A percentile compares a stretch with the other conserved stretches of the same genome.
Conservation (phyloP, 2,888 invertebrate genomes). For the Andrena bucephala region DNA sequence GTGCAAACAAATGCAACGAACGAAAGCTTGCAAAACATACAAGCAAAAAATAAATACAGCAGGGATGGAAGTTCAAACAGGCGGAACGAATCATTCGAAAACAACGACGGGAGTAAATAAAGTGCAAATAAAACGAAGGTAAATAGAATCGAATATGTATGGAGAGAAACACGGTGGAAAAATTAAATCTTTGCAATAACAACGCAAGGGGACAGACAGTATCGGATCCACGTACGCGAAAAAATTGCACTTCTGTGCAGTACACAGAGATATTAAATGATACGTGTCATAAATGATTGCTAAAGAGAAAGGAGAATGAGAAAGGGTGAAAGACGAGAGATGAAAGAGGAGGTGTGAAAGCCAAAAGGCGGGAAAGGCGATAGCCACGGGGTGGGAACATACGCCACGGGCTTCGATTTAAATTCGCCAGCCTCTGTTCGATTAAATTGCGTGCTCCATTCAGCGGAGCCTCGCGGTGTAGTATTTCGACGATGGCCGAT, state of each 20-base stretch:
- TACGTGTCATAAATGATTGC: neutral
- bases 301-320: neutral
- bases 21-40: too few species aligned
- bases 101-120: neutral
- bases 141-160: neutral
- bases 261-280: too few species aligned
- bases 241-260: neutral
- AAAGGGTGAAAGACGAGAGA: neutral
- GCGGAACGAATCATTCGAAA: neutral
- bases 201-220: neutral
- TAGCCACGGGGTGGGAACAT: neutral
- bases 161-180: neutral
- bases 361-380: slow-evolving; percentile 23
- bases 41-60: too few species aligned
- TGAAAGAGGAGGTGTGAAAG: slow-evolving; percentile 11
- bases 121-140: neutral
- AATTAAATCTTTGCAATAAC: neutral
- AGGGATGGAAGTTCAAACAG: too few species aligned
- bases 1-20: too few species aligned
- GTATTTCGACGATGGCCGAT: slow-evolving; percentile 45
- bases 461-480: slow-evolving; percentile 32
- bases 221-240: neutral
- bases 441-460: slow-evolving; percentile 46
- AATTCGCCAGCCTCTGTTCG: slow-evolving; percentile 33
- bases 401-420: slow-evolving; percentile 38